Conservation (phyloP, 2,888 invertebrate species). For the Neoascia interrupta region DNA sequence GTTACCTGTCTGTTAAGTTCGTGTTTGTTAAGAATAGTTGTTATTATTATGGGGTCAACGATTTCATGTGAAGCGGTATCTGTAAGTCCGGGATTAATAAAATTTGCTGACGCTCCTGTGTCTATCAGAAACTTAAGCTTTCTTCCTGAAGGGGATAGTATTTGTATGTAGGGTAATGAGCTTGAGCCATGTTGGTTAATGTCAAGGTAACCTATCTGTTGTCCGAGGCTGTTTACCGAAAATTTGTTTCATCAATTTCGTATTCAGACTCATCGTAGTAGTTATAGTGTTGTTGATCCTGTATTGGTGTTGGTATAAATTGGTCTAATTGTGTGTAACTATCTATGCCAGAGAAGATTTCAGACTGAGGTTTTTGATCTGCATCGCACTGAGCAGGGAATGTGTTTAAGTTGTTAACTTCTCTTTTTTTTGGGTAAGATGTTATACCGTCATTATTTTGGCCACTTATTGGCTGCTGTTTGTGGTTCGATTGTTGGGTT, state of each 20-base stretch:
- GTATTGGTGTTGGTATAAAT: too few relatives aligned
- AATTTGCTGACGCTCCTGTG: neutral
- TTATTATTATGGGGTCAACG: neutral
- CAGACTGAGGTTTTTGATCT: too few relatives aligned
- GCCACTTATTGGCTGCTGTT: too few relatives aligned
- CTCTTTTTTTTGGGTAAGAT: too few relatives aligned
- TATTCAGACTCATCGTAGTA: too few relatives aligned
- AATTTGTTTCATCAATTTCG: conserved; percentile 1
- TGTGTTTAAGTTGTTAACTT: too few relatives aligned
- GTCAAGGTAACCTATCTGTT: neutral
- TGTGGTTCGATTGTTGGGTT: too few relatives aligned
- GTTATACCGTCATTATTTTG: too few relatives aligned
- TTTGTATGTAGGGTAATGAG: neutral
- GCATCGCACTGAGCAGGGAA: too few relatives aligned
- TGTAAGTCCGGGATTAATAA: neutral
- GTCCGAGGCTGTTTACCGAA: neutral
- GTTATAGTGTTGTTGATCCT: too few relatives aligned
- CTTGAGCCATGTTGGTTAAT: neutral
- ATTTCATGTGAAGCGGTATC: neutral
- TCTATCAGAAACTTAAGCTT: neutral
- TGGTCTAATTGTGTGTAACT: too few relatives aligned
- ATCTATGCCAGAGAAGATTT: too few relatives aligned
- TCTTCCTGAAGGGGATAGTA: conserved; percentile 46
- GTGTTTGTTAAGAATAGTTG: conserved; percentile 3
- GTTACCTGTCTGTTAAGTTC: neutral